phyloP scores from a whole-genome alignment of 2,888 invertebrate species.

The Serripes groenlandicus region DNA sequence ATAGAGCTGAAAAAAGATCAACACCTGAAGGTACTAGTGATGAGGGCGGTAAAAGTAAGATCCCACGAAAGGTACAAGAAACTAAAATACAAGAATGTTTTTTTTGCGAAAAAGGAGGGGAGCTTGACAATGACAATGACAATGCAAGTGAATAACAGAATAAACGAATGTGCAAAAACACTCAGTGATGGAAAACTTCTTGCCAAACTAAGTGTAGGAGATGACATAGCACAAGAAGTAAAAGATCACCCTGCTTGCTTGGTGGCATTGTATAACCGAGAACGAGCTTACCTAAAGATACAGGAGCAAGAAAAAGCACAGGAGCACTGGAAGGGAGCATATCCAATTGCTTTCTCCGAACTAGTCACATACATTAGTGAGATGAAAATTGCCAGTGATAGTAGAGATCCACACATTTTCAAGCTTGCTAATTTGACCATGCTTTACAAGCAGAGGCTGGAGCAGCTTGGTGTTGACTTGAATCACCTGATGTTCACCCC shows the following conservation, averaged over 20 bases:
- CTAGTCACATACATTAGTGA: too few species aligned
- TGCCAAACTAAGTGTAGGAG: slow-evolving; percentile 62
- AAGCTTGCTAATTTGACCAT: too few species aligned
- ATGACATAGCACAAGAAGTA: slow-evolving; percentile 67
- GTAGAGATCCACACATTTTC: too few species aligned
- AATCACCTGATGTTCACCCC: too few species aligned
- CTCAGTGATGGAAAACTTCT: slow-evolving; percentile 61
- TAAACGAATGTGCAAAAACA: slow-evolving; percentile 52
- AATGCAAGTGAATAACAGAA: slow-evolving; percentile 57
- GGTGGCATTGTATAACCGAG: slow-evolving; percentile 55
- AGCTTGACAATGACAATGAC: too few species aligned
- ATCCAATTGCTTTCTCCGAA: too few species aligned
- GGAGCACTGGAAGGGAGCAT: too few species aligned
- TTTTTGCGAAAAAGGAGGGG: slow-evolving; percentile 54
- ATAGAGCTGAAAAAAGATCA: slow-evolving; percentile 41
- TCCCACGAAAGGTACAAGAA: slow-evolving; percentile 6
- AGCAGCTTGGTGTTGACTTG: too few species aligned
- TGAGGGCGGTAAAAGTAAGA: neutral
- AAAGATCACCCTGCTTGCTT: slow-evolving; percentile 63
- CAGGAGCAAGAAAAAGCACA: too few species aligned
- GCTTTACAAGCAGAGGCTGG: too few species aligned
- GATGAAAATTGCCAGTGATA: too few species aligned
- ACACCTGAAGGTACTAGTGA: neutral
- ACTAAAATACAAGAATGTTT: slow-evolving; percentile 41
- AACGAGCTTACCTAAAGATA: too few species aligned